These are phyloP conservation scores for Dreissena polymorpha DNA, from an alignment of 1,140 invertebrate genomes.

Conservation along the genomic window DNA sequence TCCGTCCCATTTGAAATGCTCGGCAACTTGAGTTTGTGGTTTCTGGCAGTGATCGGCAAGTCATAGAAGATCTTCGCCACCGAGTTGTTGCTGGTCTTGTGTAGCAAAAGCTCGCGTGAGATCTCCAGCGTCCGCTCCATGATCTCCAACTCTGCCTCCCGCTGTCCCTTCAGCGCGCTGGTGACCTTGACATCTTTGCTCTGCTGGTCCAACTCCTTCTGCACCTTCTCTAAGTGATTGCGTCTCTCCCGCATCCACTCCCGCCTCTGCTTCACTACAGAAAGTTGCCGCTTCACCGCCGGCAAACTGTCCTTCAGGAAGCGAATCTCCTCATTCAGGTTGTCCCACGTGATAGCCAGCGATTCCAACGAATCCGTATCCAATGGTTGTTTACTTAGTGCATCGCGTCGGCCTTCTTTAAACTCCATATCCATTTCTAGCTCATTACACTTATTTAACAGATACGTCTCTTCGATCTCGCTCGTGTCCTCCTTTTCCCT, in stretches of 20 bases:
- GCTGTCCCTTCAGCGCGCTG: slow-evolving; percentile 41
- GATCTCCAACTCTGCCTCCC: slow-evolving; percentile 58
- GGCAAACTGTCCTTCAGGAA: slow-evolving; percentile 61
- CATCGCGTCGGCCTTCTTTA: slow-evolving; percentile 63
- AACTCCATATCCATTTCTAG: slow-evolving; percentile 67
- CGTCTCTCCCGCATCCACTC: slow-evolving; percentile 61
- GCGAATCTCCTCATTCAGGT: slow-evolving; percentile 61
- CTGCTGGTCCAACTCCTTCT: slow-evolving; percentile 48
- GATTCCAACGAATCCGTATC: slow-evolving; percentile 44
- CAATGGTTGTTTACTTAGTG: slow-evolving; percentile 46
- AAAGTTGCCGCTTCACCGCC: slow-evolving; percentile 54
- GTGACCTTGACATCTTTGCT: slow-evolving; percentile 52
- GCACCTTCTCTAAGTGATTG: slow-evolving; percentile 34
- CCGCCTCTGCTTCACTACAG: slow-evolving; percentile 56
- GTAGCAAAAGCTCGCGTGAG: slow-evolving; percentile 60
- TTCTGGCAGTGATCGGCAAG: slow-evolving; percentile 60
- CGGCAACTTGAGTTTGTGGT: slow-evolving; percentile 41
- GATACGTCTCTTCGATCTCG: slow-evolving; percentile 60
- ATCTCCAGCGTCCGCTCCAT: slow-evolving; percentile 58
- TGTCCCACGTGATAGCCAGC: slow-evolving; percentile 59
- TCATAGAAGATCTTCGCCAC: slow-evolving; percentile 69
- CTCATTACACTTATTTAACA: slow-evolving; percentile 59
- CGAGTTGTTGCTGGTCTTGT: slow-evolving; percentile 65
- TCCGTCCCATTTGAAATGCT: slow-evolving; percentile 43
- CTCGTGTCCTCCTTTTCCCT: slow-evolving; percentile 59